Evolutionary conservation across 2,888 invertebrate species (phyloP).

Genomic region (Diarsia dahlii): DNA sequence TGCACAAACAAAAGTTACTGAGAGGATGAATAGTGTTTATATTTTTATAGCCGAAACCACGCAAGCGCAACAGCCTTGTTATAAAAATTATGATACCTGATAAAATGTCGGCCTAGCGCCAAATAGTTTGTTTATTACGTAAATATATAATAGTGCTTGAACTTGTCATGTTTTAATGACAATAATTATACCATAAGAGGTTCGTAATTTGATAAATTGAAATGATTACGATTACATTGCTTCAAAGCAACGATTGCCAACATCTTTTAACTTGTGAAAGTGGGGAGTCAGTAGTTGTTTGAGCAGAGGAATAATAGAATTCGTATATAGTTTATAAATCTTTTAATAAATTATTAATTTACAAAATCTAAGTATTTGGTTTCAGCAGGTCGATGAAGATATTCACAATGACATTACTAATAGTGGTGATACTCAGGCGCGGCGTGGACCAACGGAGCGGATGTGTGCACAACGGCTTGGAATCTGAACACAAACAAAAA

Average conservation of each 20-base stretch:
- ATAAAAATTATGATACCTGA: conserved; percentile 66
- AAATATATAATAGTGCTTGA: conserved; percentile 14
- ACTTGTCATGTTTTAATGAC: conserved; percentile 29
- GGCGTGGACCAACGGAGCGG: conserved; percentile 80
- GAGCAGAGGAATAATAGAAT: conserved; percentile 11
- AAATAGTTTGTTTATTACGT: conserved; percentile 51
- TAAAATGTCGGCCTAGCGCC: conserved; percentile 62
- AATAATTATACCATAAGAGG: conserved; percentile 16
- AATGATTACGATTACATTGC: conserved; percentile 32
- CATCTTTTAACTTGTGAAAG: not conserved
- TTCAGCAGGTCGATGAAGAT: conserved; percentile 30
- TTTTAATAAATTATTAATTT: conserved; percentile 59
- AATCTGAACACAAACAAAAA: conserved; percentile 73
- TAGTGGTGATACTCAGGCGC: conserved; percentile 75
- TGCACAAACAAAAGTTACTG: conserved; percentile 49
- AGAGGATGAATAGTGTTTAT: conserved; percentile 54
- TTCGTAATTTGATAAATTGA: conserved; percentile 37
- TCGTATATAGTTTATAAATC: conserved; percentile 33
- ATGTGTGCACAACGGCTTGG: conserved; percentile 84
- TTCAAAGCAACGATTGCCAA: not conserved
- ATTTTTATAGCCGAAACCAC: conserved; percentile 69
- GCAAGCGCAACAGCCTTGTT: conserved; percentile 74
- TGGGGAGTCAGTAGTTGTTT: not conserved
- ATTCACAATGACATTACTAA: conserved; percentile 53
- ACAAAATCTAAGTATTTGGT: conserved; percentile 57